Evolutionary conservation across 2,888 invertebrate genomes (phyloP), one percentile per base, ranked within the genome.

Genomic region (Agrilus cyanescens): DNA sequence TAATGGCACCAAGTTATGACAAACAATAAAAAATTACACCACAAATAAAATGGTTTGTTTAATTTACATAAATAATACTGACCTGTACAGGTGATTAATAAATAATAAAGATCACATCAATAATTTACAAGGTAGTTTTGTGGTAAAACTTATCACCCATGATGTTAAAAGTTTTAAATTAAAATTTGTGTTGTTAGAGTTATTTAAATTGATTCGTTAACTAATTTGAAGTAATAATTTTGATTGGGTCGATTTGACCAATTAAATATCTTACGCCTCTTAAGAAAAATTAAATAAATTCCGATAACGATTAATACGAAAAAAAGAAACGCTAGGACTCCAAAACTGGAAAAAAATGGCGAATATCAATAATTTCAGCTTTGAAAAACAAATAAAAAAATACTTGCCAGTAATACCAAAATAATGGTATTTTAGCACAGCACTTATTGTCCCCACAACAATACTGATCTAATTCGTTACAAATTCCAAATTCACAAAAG

Each of bases 391-490:
- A n/a, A 4, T 7, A 14, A 4, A 25, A 10, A 10, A 25, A 33
- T 10, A 44, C 44, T 56, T 57, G 63, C 64, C 64, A 63, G 40
- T 60, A 60, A 43, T 59, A 62, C 61, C 62, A 62, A 32, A 61
- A 41, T 34, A 60, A 58, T 16, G 50, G 40, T 4, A 56, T 56
- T 45, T 59, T 61, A 18, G 56, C 54, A 45, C 64, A 65, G 43
- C 64, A 65, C 49, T 55, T 57, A 48, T 63, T 61, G 29, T 63
- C 56, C 5, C 60, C 63, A 48, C 64, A 65, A 45, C 64, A 64
- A 48, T 60, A 59, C 47, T 65, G 52, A n/a, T 57, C 54, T 14
- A 54, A 53, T 37, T 60, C 55, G 37, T 48, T 38, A 25, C 63
- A 65, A 32, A 54, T 47, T 12, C 57, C 62, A 49, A 60, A 62